Conservation (phyloP, 2,888 invertebrate genomes). For the Drosophila limbata region DNA sequence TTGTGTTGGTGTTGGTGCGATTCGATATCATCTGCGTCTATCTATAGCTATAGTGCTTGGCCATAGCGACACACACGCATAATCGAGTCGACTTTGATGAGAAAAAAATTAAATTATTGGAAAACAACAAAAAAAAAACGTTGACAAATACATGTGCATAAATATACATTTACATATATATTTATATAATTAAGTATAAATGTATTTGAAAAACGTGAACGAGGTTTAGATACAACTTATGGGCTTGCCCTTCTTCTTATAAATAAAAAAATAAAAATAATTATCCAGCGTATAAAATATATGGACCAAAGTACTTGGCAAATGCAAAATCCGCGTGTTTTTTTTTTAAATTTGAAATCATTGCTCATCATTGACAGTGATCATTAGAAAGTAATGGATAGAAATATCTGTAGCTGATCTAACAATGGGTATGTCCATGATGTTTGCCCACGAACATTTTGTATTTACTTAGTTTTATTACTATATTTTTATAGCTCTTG, state of each 20-base stretch:
- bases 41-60: conserved; percentile 71
- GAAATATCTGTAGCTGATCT: neutral
- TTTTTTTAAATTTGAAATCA: neutral
- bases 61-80: conserved; percentile 27
- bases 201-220: neutral
- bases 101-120: conserved; percentile 21
- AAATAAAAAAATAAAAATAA: neutral
- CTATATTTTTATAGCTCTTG: neutral
- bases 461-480: neutral
- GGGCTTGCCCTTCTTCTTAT: neutral
- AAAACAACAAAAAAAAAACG: conserved; percentile 1
- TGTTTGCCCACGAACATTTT: neutral
- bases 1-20: conserved; percentile 46
- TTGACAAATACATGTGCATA: conserved; percentile 9
- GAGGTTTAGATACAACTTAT: neutral
- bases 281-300: no score
- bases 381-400: conserved; percentile 17
- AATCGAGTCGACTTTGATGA: conserved; percentile 9
- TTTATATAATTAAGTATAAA: conserved; percentile 8
- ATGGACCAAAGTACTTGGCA: neutral
- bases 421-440: conserved; percentile 16
- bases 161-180: conserved; percentile 7
- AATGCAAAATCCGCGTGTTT: neutral
- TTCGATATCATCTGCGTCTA: conserved; percentile 66
- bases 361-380: conserved; percentile 22